Conservation (phyloP, 2,113 vertebrate genomes). For the Trichechus manatus region DNA sequence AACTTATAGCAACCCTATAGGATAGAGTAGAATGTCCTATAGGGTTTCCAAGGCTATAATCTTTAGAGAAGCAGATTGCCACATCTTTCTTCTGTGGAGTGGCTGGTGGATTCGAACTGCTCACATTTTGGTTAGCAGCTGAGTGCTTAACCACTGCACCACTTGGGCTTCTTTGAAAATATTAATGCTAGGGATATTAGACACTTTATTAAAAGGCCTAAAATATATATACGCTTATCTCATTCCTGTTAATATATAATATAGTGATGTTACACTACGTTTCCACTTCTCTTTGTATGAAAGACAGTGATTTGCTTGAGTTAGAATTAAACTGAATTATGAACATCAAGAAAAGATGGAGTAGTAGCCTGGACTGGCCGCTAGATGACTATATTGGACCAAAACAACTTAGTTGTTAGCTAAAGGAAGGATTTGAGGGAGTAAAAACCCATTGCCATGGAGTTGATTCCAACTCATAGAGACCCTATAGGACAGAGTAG, state of each 20-base stretch:
- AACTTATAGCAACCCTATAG: no score
- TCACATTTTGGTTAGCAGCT: not conserved
- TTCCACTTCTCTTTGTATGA: constrained; percentile 1
- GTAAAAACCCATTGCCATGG: no score
- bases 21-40: no score
- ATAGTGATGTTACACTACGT: not conserved
- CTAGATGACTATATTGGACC: constrained; percentile 74
- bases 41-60: no score
- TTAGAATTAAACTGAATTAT: not conserved
- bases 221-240: not conserved
- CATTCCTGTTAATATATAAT: not conserved
- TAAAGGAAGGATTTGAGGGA: not conserved
- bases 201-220: constrained; percentile 32
- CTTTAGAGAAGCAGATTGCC: no score
- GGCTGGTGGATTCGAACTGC: not conserved
- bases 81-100: not conserved
- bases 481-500: no score
- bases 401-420: not conserved
- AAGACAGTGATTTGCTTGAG: not conserved
- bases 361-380: constrained; percentile 63
- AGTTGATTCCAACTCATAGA: no score
- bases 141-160: no score
- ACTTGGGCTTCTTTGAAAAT: not conserved
- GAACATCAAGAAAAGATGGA: not conserved
- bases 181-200: not conserved